Base-by-base conservation (phyloP, 2,888 invertebrate species). In the Apoda limacodes region DNA sequence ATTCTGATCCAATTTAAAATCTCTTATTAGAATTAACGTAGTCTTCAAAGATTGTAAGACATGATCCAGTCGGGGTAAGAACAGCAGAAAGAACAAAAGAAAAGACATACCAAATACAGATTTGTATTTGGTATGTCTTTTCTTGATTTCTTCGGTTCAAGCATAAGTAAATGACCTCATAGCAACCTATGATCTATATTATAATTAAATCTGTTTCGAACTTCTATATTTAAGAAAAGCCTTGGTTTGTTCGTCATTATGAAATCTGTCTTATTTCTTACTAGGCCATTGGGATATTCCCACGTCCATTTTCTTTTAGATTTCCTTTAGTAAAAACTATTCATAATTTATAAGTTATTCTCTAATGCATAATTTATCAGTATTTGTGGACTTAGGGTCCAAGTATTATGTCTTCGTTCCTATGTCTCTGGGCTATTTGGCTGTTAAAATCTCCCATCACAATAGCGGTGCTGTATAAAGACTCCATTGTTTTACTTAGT, bases 261-360 rank as follows among this genome's bases (percentile, higher is more conserved):
- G 11, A 28, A 44, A 22, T 46, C 43, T 30, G 42, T 45, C 13
- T 45, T 38, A 21, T 43, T 44, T 37, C 26, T 39, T 31, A 30
- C 23, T 23, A 11, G 6, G 1, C 44, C 42, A 13, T 46, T 35
- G 3, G 44, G 43, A 7, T 40, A 44, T 15, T 19, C 20, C 42
- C 43, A 45, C 9, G 43, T 45, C 39, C 39, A 42, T 37, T 39
- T 45, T 17, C 30, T 39, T 4, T 33, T 31, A n/a, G 12, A 25
- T 10, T 32, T 39, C 27, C 30, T 40, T 14, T 37, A 37, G 13
- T 32, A 43, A n/a, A n/a, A n/a, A n/a, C n/a, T n/a, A n/a, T n/a
- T n/a, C n/a, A n/a, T n/a, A n/a, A n/a, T n/a, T n/a, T n/a, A n/a
- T n/a, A n/a, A n/a, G n/a, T n/a, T 30, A 20, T 38, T 28, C 35